phyloP scores from a whole-genome alignment of 2,113 vertebrate genomes.

The Ellobius talpinus region DNA sequence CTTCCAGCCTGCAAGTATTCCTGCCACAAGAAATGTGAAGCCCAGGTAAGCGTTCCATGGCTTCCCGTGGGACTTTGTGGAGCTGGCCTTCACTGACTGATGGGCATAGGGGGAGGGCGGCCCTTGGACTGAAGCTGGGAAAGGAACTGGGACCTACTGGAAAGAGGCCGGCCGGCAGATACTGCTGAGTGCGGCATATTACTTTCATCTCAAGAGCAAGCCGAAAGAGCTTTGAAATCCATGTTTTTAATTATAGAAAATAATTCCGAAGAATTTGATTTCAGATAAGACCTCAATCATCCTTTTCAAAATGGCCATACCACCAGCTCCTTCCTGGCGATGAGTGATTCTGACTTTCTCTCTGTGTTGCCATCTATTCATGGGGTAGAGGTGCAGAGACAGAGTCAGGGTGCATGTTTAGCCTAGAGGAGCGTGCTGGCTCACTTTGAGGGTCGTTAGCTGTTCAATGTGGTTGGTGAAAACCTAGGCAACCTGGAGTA shows the following conservation, averaged over 20 bases:
- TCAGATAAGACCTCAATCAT: background rate
- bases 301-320: background rate
- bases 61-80: slow-evolving; percentile 12
- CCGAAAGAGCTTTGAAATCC: background rate
- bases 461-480: background rate
- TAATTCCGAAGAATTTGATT: slow-evolving; percentile 32
- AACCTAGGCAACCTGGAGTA: background rate
- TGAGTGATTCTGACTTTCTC: background rate
- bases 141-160: background rate
- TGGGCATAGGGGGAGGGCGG: background rate
- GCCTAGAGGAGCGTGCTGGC: background rate
- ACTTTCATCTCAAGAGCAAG: slow-evolving; percentile 35
- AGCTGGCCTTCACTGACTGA: slow-evolving; percentile 11
- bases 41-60: slow-evolving; percentile 83
- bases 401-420: rapidly evolving
- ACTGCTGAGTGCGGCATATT: background rate
- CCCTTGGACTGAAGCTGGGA: background rate
- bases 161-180: background rate
- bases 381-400: rapidly evolving
- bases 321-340: background rate
- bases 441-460: background rate
- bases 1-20: slow-evolving; percentile 87
- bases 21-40: slow-evolving; percentile 87
- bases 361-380: background rate
- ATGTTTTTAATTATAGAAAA: slow-evolving; percentile 28